Evolutionary conservation across 2,113 vertebrate species (phyloP), one percentile per base, ranked within the genome.

Genomic region (Cichladusa arquata): DNA sequence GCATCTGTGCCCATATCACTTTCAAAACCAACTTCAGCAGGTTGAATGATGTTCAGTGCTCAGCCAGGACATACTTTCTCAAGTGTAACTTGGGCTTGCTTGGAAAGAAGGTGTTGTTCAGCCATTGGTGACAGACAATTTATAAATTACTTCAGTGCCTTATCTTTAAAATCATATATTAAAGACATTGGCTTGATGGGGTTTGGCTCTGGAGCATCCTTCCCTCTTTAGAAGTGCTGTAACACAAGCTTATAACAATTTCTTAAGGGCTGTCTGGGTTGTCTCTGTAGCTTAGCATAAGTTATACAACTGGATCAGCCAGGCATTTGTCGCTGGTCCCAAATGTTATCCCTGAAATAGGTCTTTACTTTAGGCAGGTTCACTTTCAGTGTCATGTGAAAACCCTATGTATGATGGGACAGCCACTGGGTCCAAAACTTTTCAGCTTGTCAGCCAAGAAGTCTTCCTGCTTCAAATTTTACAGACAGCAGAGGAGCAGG

Each of bases 81-180:
- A 93, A 96, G 79, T 77, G 67, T 83, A 96, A 95, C 84, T 96
- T 79, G 93, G 90, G 64, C 71, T 97, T 95, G 54, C 82, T 88
- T 92, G 74, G 67, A 96, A 67, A 80, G 67, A 86, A 94, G 92
- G 85, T 92, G 86, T 70, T 95, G 90, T 88, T 96, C 95, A 97
- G 81, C 95, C 95, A 82, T 84, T 92, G 90, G 93, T 97, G 95
- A 96, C 86, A 96, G 94, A 96, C 95, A 94, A 95, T 94, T 96
- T 95, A 92, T 93, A 95, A 94, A 96, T 95, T 86, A 86, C 96
- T 95, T 96, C 76, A 90, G 92, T 92, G 58, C 56, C 95, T 96
- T 96, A 90, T 93, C 95, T 94, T 82, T 90, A 81, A 95, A 95
- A 95, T 90, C 71, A 22, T 94, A 82, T 89, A 93, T 92, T 95